Evolutionary conservation across 2,797 vertebrate species (phyloP).

Genomic region (Fundulus diaphanus): DNA sequence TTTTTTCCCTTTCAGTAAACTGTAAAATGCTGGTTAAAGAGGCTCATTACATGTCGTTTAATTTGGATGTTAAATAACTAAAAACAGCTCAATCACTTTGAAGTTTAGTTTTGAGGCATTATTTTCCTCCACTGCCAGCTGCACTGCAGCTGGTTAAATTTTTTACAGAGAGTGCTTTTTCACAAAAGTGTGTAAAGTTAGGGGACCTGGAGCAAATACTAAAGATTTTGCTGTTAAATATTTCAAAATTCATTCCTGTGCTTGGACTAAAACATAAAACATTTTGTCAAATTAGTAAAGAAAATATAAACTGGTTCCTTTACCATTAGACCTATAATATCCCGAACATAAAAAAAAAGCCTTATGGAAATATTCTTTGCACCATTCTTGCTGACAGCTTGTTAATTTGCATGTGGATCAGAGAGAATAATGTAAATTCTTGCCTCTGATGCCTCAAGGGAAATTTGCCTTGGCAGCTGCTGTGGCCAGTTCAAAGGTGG

Average conservation of each 20-base stretch:
- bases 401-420: slow-evolving; percentile 48
- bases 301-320: not conserved
- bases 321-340: not conserved
- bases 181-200: too few relatives aligned
- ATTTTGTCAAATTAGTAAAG: not conserved
- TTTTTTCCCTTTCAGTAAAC: not conserved
- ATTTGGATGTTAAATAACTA: too few relatives aligned
- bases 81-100: too few relatives aligned
- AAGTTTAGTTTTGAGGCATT: too few relatives aligned
- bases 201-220: too few relatives aligned
- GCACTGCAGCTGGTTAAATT: too few relatives aligned
- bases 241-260: not conserved
- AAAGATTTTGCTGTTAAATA: not conserved
- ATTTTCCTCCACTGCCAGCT: too few relatives aligned
- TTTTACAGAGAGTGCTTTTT: too few relatives aligned
- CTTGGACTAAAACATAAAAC: not conserved
- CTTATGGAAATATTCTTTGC: not conserved
- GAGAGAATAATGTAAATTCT: slow-evolving; percentile 44
- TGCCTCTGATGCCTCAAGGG: slow-evolving; percentile 44
- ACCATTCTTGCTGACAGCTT: not conserved
- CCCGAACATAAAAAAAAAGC: not conserved
- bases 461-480: slow-evolving; percentile 58
- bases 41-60: too few relatives aligned
- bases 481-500: slow-evolving; percentile 40
- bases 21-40: too few relatives aligned